Conservation (phyloP, 2,888 invertebrate species). For the Antitype chi region DNA sequence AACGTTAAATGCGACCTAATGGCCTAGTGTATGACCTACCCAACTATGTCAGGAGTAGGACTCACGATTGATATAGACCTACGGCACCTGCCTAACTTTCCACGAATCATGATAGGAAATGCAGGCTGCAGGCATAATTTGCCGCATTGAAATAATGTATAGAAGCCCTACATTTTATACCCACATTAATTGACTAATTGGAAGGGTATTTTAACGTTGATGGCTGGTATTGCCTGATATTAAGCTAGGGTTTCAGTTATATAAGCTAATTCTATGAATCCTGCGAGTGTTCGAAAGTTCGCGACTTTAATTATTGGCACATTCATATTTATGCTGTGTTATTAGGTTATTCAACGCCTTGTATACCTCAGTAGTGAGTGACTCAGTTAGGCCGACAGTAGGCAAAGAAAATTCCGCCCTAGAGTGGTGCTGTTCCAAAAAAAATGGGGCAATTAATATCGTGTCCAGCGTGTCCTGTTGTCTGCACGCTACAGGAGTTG, state of each 20-base stretch:
- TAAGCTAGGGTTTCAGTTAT: slow-evolving; percentile 14
- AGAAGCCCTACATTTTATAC: not conserved
- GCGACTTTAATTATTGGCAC: not conserved
- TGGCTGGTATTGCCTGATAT: not conserved
- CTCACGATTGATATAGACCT: slow-evolving; percentile 34
- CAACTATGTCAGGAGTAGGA: slow-evolving; percentile 13
- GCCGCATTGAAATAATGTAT: slow-evolving; percentile 34
- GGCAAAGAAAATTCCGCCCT: no score
- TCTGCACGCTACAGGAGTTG: no score
- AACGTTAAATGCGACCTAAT: not conserved
- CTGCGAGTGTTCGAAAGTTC: not conserved
- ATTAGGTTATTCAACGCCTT: not conserved
- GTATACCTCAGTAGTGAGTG: not conserved
- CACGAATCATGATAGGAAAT: not conserved
- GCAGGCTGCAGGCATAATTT: not conserved
- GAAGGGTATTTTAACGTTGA: not conserved
- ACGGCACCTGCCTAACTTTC: slow-evolving; percentile 1
- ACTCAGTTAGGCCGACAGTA: no score
- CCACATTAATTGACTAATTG: not conserved
- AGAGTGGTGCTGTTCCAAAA: no score
- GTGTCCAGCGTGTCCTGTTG: no score
- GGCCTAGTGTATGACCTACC: not conserved
- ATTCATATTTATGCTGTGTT: no score
- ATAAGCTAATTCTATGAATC: slow-evolving; percentile 15
- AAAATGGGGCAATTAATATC: no score